Evolutionary conservation across 1,140 invertebrate species (phyloP).

Genomic region (Camponotus floridanus): DNA sequence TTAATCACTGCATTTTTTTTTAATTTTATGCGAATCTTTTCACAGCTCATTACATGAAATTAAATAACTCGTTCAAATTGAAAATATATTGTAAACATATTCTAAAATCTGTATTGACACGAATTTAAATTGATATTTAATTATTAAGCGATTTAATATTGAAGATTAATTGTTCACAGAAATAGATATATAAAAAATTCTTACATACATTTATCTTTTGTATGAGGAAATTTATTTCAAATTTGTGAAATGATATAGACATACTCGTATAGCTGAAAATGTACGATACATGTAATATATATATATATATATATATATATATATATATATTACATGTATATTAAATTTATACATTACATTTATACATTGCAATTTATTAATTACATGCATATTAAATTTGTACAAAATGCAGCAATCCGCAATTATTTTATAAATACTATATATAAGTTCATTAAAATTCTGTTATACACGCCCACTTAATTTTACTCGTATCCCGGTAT

Average conservation of each 20-base stretch:
- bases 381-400: background rate
- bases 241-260: constrained; percentile 5
- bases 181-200: background rate
- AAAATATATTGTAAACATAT: background rate
- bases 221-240: background rate
- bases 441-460: constrained; percentile 42
- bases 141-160: constrained; percentile 2
- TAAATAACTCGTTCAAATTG: background rate
- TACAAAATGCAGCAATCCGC: background rate
- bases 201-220: background rate
- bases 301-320: too few relatives aligned
- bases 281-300: too few relatives aligned
- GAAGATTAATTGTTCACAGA: background rate
- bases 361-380: background rate
- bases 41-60: too few relatives aligned
- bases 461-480: constrained; percentile 4
- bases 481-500: constrained; percentile 7
- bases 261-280: background rate
- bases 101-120: background rate
- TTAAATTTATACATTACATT: too few relatives aligned
- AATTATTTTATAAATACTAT: background rate
- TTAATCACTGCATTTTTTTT: background rate
- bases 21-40: background rate
- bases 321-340: too few relatives aligned
- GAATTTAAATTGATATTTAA: constrained; percentile 7